A percentile compares a stretch with the other conserved stretches of the same genome.
Evolutionary conservation across 2,113 vertebrate genomes (phyloP).

Genomic region (Caracal caracal): DNA sequence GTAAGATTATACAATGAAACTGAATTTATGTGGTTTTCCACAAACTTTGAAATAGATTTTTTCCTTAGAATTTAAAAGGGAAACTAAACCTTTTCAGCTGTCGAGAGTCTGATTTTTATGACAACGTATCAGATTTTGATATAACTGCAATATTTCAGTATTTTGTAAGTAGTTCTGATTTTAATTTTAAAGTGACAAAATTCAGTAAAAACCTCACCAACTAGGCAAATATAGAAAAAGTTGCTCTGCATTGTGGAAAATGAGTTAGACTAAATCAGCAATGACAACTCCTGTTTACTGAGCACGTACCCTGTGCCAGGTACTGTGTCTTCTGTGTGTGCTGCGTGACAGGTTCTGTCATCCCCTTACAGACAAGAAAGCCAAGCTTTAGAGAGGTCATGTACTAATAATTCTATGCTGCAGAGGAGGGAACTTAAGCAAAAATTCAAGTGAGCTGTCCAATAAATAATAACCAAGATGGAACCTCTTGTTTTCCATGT

Average conservation of each 20-base stretch:
- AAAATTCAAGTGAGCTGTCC: background rate
- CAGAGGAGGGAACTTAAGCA: background rate
- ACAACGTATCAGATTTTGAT: constrained; percentile 37
- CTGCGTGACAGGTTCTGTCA: background rate
- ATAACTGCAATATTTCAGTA: constrained; percentile 38
- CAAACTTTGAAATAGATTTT: background rate
- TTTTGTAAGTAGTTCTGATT: constrained; percentile 57
- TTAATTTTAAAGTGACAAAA: constrained; percentile 59
- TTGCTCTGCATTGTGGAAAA: background rate
- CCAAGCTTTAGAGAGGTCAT: background rate
- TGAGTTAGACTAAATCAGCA: background rate
- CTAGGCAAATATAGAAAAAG: background rate
- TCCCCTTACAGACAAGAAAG: constrained; percentile 15
- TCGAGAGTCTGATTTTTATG: constrained; percentile 41
- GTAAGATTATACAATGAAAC: background rate
- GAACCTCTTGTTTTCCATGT: background rate
- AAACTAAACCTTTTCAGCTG: constrained; percentile 21
- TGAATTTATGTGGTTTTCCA: background rate
- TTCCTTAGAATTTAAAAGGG: constrained; percentile 46
- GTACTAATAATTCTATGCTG: background rate
- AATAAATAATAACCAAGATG: background rate
- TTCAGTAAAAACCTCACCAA: background rate
- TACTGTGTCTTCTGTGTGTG: background rate
- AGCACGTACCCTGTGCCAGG: background rate
- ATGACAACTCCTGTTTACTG: background rate